phyloP scores from a whole-genome alignment of 2,888 invertebrate species.

The Leptinotarsa haldemani region DNA sequence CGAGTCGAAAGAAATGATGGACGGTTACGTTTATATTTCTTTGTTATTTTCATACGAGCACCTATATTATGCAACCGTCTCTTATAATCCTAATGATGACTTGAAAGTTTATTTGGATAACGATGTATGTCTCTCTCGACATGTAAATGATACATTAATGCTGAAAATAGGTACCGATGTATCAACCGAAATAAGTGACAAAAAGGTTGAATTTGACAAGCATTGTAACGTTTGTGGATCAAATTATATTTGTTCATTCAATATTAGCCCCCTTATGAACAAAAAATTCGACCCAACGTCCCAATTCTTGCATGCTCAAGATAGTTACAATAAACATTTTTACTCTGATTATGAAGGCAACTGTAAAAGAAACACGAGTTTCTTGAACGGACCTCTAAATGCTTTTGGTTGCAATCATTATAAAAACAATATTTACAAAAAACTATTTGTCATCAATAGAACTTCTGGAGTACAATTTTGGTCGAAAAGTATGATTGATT shows the following conservation, averaged over 20 bases:
- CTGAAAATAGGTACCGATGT: slow-evolving; percentile 41
- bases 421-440: slow-evolving; percentile 44
- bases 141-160: slow-evolving; percentile 27
- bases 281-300: slow-evolving; percentile 34
- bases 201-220: slow-evolving; percentile 45
- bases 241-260: slow-evolving; percentile 41
- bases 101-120: slow-evolving; percentile 42
- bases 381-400: slow-evolving; percentile 43
- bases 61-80: slow-evolving; percentile 50
- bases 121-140: slow-evolving; percentile 36
- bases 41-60: slow-evolving; percentile 52
- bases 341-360: slow-evolving; percentile 48
- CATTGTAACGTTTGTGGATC: slow-evolving; percentile 46
- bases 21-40: slow-evolving; percentile 52
- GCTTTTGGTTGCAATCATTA: slow-evolving; percentile 48
- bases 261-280: slow-evolving; percentile 41
- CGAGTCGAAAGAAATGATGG: slow-evolving; percentile 47
- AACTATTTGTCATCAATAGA: slow-evolving; percentile 47
- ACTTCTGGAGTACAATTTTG: slow-evolving; percentile 46
- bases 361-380: slow-evolving; percentile 46
- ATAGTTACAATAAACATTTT: slow-evolving; percentile 53
- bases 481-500: slow-evolving; percentile 41
- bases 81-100: slow-evolving; percentile 43
- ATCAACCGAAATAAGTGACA: slow-evolving; percentile 36
- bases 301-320: slow-evolving; percentile 47